A percentile compares a stretch with the other conserved stretches of the same genome.
Conservation (phyloP, 2,797 vertebrate species). For the Mionectes olivaceus region DNA sequence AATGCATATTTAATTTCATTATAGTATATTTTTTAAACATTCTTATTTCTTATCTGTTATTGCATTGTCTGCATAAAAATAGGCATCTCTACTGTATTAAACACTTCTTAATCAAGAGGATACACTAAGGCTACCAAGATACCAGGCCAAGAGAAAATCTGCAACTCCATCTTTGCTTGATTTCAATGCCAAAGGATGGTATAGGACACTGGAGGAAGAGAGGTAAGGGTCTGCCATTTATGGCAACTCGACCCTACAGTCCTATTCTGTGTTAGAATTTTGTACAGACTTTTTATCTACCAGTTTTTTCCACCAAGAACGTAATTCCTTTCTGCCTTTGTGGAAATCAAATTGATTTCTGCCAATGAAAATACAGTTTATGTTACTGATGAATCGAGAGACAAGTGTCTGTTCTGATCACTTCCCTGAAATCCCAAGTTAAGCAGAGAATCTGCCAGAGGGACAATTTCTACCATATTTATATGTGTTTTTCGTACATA, state of each 20-base stretch:
- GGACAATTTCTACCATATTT: not conserved
- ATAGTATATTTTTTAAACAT: not conserved
- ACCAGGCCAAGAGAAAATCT: not conserved
- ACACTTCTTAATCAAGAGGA: not conserved
- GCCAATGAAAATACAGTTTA: not conserved
- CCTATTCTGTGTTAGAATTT: not conserved
- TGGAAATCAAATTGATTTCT: constrained; percentile 38
- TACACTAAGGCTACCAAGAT: not conserved
- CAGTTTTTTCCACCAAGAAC: not conserved
- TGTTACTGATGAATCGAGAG: not conserved
- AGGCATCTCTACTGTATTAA: not conserved
- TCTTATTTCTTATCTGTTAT: not conserved
- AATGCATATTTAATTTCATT: not conserved
- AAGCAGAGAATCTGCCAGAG: not conserved
- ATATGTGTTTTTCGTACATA: not conserved
- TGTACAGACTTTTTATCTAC: not conserved
- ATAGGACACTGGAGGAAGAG: not conserved
- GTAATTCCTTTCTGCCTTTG: not conserved
- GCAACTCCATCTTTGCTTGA: not conserved
- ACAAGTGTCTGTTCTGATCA: not conserved
- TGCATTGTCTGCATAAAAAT: not conserved
- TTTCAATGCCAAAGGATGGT: not conserved
- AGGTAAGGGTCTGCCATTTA: not conserved
- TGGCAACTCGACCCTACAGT: not conserved
- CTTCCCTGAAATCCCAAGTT: constrained; percentile 1